Evolutionary conservation across 2,888 invertebrate species (phyloP).

Genomic region (Perizoma affinitatum): DNA sequence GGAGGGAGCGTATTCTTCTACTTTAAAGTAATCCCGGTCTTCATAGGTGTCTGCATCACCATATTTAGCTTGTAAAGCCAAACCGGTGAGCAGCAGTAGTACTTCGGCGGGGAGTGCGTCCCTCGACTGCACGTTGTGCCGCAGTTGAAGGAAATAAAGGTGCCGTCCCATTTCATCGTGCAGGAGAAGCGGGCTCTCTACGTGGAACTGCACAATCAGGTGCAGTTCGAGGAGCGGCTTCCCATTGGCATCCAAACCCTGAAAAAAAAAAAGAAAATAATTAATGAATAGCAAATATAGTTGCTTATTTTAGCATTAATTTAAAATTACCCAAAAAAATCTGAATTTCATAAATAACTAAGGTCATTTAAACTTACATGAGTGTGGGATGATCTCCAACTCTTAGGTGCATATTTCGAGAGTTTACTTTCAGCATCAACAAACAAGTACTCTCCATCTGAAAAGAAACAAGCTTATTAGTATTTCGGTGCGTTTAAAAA

Average conservation of each 20-base stretch:
- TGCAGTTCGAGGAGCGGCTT: conserved; percentile 94
- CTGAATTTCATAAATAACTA: too few species aligned
- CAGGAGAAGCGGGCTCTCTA: conserved; percentile 94
- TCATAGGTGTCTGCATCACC: conserved; percentile 87
- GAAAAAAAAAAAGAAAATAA: conserved; percentile 41
- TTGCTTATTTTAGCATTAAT: neutral
- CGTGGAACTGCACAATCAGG: conserved; percentile 96
- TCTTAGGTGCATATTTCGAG: conserved; percentile 97
- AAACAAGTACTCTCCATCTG: conserved; percentile 98
- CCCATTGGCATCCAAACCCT: conserved; percentile 96
- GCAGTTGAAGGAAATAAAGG: conserved; percentile 97
- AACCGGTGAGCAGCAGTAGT: conserved; percentile 91
- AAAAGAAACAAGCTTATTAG: conserved; percentile 62
- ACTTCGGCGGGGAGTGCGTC: conserved; percentile 86
- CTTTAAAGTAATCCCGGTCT: conserved; percentile 86
- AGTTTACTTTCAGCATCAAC: conserved; percentile 97
- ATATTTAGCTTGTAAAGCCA: conserved; percentile 96
- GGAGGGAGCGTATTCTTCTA: conserved; percentile 93
- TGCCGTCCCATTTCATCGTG: conserved; percentile 96
- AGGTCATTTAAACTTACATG: conserved; percentile 86
- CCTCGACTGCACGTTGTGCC: conserved; percentile 91
- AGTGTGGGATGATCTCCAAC: conserved; percentile 97
- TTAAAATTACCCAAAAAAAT: too few species aligned
- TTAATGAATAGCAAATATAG: neutral
- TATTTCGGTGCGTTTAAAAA: conserved; percentile 16